Percentiles rank a stretch among this genome's conserved stretches.
These are phyloP conservation scores for Idaea straminata DNA, from an alignment of 2,888 invertebrate species.

Conservation along the genomic window DNA sequence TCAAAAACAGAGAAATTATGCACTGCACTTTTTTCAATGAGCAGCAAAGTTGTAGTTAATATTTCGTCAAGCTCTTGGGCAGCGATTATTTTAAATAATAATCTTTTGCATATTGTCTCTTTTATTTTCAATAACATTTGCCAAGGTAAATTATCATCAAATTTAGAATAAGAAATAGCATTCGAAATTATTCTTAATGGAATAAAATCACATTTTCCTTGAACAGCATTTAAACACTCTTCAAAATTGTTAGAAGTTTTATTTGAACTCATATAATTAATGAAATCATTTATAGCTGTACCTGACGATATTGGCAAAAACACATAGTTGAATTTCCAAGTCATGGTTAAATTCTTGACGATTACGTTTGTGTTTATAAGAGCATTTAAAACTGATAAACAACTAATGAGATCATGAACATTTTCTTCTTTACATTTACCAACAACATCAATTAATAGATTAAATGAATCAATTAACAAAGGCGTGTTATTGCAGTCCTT, in stretches of 20 bases:
- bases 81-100: constrained; percentile 54
- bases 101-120: constrained; percentile 45
- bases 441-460: constrained; percentile 56
- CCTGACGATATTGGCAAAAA: constrained; percentile 66
- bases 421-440: constrained; percentile 58
- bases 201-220: constrained; percentile 57
- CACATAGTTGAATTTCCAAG: constrained; percentile 73
- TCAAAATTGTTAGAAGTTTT: constrained; percentile 12
- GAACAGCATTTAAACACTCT: constrained; percentile 31
- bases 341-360: constrained; percentile 62
- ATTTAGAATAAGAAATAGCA: constrained; percentile 32
- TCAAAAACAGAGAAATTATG: constrained; percentile 54
- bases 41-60: constrained; percentile 55
- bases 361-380: constrained; percentile 57
- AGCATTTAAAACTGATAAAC: constrained; percentile 54
- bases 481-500: constrained; percentile 55
- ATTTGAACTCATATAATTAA: constrained; percentile 38
- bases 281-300: constrained; percentile 58
- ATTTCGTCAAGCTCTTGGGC: constrained; percentile 64
- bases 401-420: constrained; percentile 54
- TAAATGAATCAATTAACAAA: constrained; percentile 51
- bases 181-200: constrained; percentile 55
- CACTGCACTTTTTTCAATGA: constrained; percentile 42
- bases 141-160: constrained; percentile 15
- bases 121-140: constrained; percentile 36